Evolutionary conservation across 1,140 invertebrate genomes (phyloP).

Genomic region (Rhagoletis pomonella): DNA sequence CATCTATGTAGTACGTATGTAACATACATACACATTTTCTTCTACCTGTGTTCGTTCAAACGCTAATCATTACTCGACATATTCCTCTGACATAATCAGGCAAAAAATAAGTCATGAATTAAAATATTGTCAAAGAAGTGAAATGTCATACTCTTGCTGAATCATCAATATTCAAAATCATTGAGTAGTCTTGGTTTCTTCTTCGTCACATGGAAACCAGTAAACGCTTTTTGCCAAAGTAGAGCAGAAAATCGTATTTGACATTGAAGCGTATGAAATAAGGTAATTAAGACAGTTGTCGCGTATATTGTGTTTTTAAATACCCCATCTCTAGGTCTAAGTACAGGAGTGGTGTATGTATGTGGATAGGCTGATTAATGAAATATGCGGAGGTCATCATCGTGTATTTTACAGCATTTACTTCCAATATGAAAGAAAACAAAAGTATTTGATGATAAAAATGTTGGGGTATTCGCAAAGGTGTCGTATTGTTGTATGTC

Average conservation of each 20-base stretch:
- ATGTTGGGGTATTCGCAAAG: no score
- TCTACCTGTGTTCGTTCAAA: background rate
- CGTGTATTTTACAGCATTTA: no score
- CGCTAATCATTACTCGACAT: background rate
- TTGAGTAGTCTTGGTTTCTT: background rate
- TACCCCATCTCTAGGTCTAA: background rate
- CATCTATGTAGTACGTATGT: background rate
- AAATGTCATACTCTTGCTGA: background rate
- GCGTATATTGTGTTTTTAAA: background rate
- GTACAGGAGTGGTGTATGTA: no score
- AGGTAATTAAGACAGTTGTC: background rate
- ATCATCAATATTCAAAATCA: background rate
- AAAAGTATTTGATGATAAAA: no score
- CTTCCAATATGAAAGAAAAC: no score
- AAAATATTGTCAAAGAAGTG: background rate
- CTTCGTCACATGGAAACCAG: background rate
- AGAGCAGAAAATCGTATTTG: slow-evolving; percentile 43
- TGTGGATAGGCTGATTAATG: no score
- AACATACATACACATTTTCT: background rate
- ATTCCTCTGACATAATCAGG: background rate
- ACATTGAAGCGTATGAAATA: background rate
- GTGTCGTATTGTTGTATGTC: no score
- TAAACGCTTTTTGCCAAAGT: background rate
- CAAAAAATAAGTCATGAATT: background rate
- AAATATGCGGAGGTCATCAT: no score